Base-by-base conservation (phyloP, 1,140 invertebrate species). In the Brachionus asplanchnoidis region DNA sequence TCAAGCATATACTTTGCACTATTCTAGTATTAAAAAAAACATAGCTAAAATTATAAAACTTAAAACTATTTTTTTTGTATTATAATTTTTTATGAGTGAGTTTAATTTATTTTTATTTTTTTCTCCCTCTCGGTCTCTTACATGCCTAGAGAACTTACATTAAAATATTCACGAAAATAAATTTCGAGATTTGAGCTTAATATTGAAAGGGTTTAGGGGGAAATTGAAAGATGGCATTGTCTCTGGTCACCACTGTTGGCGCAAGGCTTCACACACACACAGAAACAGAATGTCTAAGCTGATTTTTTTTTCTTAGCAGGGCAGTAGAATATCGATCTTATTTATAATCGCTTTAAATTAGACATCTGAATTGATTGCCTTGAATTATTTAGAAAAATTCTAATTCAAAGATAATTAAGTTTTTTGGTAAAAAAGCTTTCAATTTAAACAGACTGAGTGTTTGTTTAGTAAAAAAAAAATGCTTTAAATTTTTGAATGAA, bases 81-180 rank as follows among this genome's bases (percentile, higher is more conserved):
- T 73, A 73, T 73, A 73, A 73, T 73, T 73, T 73, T 73, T 73
- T 73, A 73, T 73, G 68, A 73, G 68, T 73, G 68, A 73, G 68
- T 73, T 73, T 73, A 73, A 73, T 73, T 73, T 73, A 73, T 73
- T 73, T 73, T 42, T 36, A 9, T 36, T 73, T 68, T 73, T 73
- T 42, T 73, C 40, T 42, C 36, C 9, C 26, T 68, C 26, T 68
- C 66, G 66, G 32, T 42, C 36, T 42, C 17, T 20, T 42, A 73
- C 68, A 73, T 60, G 53, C 53, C 53, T 60, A 60, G 53, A 60
- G 53, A 60, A 11, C 20, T 60, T 20, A 60, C 53, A 60, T 60
- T 60, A 73, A 40, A 73, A 73, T 20, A 73, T 42, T 42, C 28
- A 23, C 40, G 68, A 36, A 40, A 68, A 32, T 68, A 36, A 68